Base-by-base conservation (phyloP, 2,797 vertebrate genomes). In the Cirrhinus molitorella region DNA sequence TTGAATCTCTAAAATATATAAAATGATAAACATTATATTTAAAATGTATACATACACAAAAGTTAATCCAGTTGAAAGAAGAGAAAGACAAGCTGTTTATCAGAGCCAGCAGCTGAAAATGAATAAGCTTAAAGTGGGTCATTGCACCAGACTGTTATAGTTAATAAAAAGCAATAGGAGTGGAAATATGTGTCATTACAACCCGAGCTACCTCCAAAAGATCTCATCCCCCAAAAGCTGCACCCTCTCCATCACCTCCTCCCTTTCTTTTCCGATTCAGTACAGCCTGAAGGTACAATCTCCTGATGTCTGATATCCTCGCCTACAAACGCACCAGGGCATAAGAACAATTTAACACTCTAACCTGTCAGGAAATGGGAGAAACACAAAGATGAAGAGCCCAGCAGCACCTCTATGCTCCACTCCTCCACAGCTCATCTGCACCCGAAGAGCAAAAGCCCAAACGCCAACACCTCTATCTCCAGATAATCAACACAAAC, bases 261-360 rank as follows among this genome's bases (percentile, higher is more conserved):
- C 65, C 73, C 47, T 23, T 73, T 68, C 68, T 67, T 43, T 45
- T 79, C 71, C 19, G 16, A 71, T 65, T 84, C 65, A 77, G 47
- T 68, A 75, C 51, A 63, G 61, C 80, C 83, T 19, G 55, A 55
- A 83, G 83, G 79, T 85, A 72, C 67, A 68, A 81, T 78, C 71
- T 57, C 63, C 79, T 49, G 72, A 76, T 40, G 59, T 71, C 84
- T 57, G 21, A 76, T 47, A 81, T 34, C 72, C 78, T 85, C 37
- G 34, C 55, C 78, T 85, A 84, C 74, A 81, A 87, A 87, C 79
- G 19, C 87, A 83, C 78, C 70, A 57, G 76, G 84, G 85, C 89
- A 86, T 63, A 57, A 88, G 76, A 85, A 75, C 75, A 85, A 88
- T 88, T 85, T 84, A 63, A 77, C 75, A 79, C 79, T 55, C 61